phyloP scores from a whole-genome alignment of 2,797 vertebrate genomes.

The Meriones psammophilus region DNA sequence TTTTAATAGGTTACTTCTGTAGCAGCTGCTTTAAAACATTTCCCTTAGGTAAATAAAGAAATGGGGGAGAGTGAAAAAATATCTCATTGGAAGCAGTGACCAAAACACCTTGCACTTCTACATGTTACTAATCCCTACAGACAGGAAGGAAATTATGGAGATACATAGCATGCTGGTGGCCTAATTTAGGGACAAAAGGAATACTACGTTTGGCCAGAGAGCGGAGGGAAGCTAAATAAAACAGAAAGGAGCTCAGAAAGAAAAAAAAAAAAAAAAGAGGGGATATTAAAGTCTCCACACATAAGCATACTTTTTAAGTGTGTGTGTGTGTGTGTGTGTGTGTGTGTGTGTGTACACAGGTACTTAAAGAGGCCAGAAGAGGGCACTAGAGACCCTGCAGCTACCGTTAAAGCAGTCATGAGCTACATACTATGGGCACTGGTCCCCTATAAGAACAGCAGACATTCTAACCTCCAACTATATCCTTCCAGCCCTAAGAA shows the following conservation, averaged over 20 bases:
- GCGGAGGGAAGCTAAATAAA: neutral
- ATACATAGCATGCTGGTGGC: neutral
- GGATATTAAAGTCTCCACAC: neutral
- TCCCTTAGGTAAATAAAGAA: constrained; percentile 15
- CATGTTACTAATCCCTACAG: neutral
- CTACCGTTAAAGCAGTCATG: too few relatives aligned
- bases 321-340: neutral
- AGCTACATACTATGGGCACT: neutral
- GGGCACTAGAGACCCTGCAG: neutral
- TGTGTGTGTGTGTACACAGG: neutral
- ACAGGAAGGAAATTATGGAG: neutral
- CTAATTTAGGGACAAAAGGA: neutral
- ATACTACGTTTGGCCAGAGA: neutral
- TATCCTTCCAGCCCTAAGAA: neutral
- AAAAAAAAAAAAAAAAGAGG: neutral
- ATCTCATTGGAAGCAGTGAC: neutral
- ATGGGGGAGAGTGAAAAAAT: neutral
- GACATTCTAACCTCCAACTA: neutral
- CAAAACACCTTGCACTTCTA: neutral
- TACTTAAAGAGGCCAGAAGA: neutral
- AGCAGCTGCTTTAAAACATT: neutral
- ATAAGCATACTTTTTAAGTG: neutral
- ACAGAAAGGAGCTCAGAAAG: neutral
- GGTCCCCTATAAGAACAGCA: neutral
- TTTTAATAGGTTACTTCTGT: constrained; percentile 20